phyloP scores from a whole-genome alignment of 2,888 invertebrate species.

The Camptogramma bilineatum region DNA sequence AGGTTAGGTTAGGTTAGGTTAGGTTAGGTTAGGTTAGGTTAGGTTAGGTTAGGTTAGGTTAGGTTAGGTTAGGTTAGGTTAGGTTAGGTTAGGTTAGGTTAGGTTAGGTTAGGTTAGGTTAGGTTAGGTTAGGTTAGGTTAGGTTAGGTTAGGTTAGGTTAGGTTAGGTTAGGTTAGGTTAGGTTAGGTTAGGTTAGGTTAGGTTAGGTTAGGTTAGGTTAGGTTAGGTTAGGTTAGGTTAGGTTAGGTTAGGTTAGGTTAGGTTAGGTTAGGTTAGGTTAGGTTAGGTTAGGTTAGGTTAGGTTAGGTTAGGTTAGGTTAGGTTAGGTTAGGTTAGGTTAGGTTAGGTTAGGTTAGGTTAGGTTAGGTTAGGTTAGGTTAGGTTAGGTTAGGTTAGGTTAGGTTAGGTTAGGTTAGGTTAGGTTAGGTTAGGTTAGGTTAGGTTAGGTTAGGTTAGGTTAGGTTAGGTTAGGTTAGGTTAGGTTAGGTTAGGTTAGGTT shows the following conservation, averaged over 20 bases:
- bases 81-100: conserved; percentile 16
- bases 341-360: conserved; percentile 49
- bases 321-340: conserved; percentile 47
- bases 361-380: conserved; percentile 45
- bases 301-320: conserved; percentile 44
- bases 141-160: conserved; percentile 39
- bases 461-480: conserved; percentile 34
- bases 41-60: conserved; percentile 41
- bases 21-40: conserved; percentile 37
- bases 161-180: conserved; percentile 33
- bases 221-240: conserved; percentile 34
- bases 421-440: conserved; percentile 49
- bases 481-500: conserved; percentile 27
- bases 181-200: conserved; percentile 45
- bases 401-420: conserved; percentile 45
- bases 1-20: conserved; percentile 23
- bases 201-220: conserved; percentile 41
- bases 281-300: conserved; percentile 46
- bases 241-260: conserved; percentile 37
- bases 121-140: conserved; percentile 16
- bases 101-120: conserved; percentile 15
- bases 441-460: conserved; percentile 46
- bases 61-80: conserved; percentile 27
- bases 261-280: conserved; percentile 44
- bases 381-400: conserved; percentile 48